Evolutionary conservation across 1,140 invertebrate genomes (phyloP).

Genomic region (Anagrus nilaparvatae): DNA sequence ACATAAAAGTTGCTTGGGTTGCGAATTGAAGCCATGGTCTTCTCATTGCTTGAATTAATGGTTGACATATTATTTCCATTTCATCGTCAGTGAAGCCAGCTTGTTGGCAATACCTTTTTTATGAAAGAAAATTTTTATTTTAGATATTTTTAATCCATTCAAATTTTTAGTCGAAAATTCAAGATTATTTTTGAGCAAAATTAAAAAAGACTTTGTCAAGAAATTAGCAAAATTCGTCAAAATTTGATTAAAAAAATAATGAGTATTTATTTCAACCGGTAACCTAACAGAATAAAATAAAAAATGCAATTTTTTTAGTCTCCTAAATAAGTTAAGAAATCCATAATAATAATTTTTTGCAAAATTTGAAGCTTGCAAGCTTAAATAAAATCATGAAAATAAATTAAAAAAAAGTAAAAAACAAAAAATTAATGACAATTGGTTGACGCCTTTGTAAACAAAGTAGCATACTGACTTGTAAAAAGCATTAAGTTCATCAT

Average conservation of each 20-base stretch:
- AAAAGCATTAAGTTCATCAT: conserved; percentile 44
- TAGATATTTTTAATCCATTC: too few relatives aligned
- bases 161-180: too few relatives aligned
- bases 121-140: too few relatives aligned
- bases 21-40: conserved; percentile 48
- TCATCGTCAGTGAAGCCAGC: conserved; percentile 56
- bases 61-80: conserved; percentile 56
- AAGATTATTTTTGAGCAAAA: too few relatives aligned
- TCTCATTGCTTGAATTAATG: conserved; percentile 48
- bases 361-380: neutral
- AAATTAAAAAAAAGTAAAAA: neutral
- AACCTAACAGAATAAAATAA: too few relatives aligned
- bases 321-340: too few relatives aligned
- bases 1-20: conserved; percentile 40
- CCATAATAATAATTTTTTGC: neutral
- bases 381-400: neutral
- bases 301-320: too few relatives aligned
- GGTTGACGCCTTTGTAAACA: neutral
- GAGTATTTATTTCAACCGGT: too few relatives aligned
- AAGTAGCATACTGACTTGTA: conserved; percentile 35
- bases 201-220: too few relatives aligned
- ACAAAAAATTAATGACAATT: too few relatives aligned
- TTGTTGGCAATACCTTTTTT: conserved; percentile 54
- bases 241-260: too few relatives aligned
- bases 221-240: too few relatives aligned